phyloP scores from a whole-genome alignment of 1,140 invertebrate genomes.

The Aricia agestis region DNA sequence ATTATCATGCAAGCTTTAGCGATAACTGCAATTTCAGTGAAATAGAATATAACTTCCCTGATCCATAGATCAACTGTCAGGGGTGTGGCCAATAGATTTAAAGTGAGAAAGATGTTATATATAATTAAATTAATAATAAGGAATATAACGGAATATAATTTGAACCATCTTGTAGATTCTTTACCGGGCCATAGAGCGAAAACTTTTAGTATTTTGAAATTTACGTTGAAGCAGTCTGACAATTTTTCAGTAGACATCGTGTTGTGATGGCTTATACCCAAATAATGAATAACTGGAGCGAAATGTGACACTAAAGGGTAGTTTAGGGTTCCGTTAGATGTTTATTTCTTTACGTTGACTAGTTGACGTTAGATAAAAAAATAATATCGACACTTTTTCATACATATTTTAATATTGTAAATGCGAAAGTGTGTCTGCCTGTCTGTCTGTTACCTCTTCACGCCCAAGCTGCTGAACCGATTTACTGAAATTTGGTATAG shows the following conservation, averaged over 20 bases:
- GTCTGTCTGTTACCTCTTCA: no score
- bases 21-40: constrained; percentile 44
- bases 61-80: constrained; percentile 47
- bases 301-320: no score
- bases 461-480: no score
- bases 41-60: constrained; percentile 54
- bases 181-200: constrained; percentile 48
- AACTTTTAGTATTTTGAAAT: constrained; percentile 40
- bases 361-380: no score
- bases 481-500: no score
- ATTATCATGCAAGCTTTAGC: constrained; percentile 49
- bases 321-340: no score
- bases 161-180: constrained; percentile 35
- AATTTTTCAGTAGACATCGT: constrained; percentile 23
- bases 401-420: no score
- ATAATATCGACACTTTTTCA: no score
- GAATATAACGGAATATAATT: constrained; percentile 44
- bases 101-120: constrained; percentile 43
- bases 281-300: no score
- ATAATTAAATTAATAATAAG: constrained; percentile 37
- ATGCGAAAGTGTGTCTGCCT: no score
- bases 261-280: no score
- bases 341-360: no score
- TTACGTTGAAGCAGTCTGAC: constrained; percentile 41
- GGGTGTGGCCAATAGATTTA: constrained; percentile 48